Base-by-base conservation (phyloP, 2,113 vertebrate species). In the Corydoras sp. region DNA sequence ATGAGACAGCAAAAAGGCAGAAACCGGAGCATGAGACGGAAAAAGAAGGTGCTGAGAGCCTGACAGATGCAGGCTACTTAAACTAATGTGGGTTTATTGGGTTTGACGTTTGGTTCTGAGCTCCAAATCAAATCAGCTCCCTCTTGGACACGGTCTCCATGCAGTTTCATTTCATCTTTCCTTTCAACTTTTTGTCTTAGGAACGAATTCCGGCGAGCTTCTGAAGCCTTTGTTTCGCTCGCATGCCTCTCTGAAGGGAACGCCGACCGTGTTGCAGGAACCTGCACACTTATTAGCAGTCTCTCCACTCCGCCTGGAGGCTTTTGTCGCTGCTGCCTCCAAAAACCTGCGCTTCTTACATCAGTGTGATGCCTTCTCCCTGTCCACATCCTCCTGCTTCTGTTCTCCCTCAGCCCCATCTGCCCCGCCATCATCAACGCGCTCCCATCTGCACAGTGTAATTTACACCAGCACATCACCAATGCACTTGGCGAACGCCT, bases 301-400 rank as follows among this genome's bases (percentile, higher is more conserved):
- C 74, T 81, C 79, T 79, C 73, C 61, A 32, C 70, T 72, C 18
- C 56, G 64, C 73, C 68, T 62, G 67, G 60, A 59, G 68, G 77
- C 83, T 84, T 81, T 79, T 77, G 81, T 82, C 77, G 76, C 71
- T 79, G 15, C 65, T n/a, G 32, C 56, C 60, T 84, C 62, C 49
- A 18, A 51, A 77, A 85, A 84, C 83, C 83, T 78, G 76, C 13
- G 53, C 81, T 80, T 73, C 75, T 75, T 83, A 86, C 86, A 87
- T 86, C 83, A 84, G 68, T 79, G 58, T 66, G 84, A 86, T 79
- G 76, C 80, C 87, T 88, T 83, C 81, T 76, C 66, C 79, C 81
- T 58, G 72, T 83, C 76, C 76, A 81, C 79, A 80, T 85, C 82
- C 82, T 81, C 77, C 75, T 77, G 81, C 82, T 79, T 32, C 58